phyloP scores from a whole-genome alignment of 2,888 invertebrate genomes.

The Orthonevra nobilis region DNA sequence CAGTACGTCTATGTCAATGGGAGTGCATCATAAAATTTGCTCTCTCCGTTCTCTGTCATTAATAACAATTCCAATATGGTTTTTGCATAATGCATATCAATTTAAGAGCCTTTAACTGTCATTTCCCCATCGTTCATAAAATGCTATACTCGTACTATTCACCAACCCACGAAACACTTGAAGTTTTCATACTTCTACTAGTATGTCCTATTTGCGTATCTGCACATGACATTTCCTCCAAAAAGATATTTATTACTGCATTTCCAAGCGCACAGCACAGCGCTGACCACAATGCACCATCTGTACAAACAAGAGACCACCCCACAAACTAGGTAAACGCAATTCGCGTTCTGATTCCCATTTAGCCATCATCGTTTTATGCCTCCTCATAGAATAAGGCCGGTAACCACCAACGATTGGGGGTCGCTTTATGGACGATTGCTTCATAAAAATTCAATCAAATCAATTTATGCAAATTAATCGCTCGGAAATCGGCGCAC shows the following conservation, averaged over 20 bases:
- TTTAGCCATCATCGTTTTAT: conserved; percentile 44
- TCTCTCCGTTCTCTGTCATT: no score
- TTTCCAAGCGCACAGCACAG: conserved; percentile 10
- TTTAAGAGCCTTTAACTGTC: conserved; percentile 2
- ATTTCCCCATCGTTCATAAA: not conserved
- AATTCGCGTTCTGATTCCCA: conserved; percentile 11
- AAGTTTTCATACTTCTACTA: no score
- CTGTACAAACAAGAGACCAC: conserved; percentile 48
- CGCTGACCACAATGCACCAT: conserved; percentile 39
- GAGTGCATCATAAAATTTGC: no score
- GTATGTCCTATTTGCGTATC: no score
- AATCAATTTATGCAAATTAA: conserved; percentile 81
- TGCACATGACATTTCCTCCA: conserved; percentile 37
- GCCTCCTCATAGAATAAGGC: not conserved
- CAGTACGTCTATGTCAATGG: no score
- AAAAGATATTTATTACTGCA: conserved; percentile 41
- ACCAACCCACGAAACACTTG: conserved; percentile 12
- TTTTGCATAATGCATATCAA: conserved; percentile 9
- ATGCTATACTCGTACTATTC: not conserved
- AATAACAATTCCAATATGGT: not conserved
- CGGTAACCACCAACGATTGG: conserved; percentile 25
- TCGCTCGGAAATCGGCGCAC: conserved; percentile 73
- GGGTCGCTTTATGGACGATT: conserved; percentile 61
- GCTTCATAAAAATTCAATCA: conserved; percentile 80
- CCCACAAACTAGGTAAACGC: conserved; percentile 5